These are phyloP conservation scores for Pristionchus maxplancki DNA, from an alignment of 2,888 invertebrate species.

Conservation along the genomic window DNA sequence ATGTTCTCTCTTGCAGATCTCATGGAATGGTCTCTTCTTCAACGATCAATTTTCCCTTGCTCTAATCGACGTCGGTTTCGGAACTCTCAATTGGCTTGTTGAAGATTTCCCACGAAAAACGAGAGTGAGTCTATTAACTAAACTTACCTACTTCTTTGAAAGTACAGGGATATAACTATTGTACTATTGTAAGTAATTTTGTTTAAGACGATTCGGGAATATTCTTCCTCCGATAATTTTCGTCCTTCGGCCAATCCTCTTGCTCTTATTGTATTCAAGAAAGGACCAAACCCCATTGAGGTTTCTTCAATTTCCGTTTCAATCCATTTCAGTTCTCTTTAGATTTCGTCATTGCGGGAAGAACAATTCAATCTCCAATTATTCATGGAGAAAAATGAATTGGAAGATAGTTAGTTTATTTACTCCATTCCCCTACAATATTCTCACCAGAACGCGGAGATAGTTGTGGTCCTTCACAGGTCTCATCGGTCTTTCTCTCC, in stretches of 20 bases:
- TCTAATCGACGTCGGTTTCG: constrained; percentile 75
- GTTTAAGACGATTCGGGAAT: constrained; percentile 67
- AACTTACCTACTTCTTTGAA: too few species aligned
- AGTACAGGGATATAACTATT: too few species aligned
- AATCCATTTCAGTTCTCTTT: constrained; percentile 34
- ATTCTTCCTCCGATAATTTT: constrained; percentile 72
- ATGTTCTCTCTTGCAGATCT: background rate
- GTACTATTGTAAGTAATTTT: too few species aligned
- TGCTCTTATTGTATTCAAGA: constrained; percentile 72
- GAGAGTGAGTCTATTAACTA: constrained; percentile 57
- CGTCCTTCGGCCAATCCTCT: constrained; percentile 71
- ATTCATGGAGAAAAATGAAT: constrained; percentile 70
- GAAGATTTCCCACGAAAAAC: constrained; percentile 72
- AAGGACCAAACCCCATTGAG: constrained; percentile 52
- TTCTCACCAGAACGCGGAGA: background rate
- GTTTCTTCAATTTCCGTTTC: background rate
- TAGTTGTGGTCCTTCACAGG: constrained; percentile 57
- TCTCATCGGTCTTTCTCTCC: constrained; percentile 72
- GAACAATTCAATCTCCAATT: constrained; percentile 69
- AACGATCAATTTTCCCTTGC: constrained; percentile 63
- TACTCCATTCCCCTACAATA: too few species aligned
- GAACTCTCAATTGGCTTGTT: constrained; percentile 71
- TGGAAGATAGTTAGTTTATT: constrained; percentile 66
- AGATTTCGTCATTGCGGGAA: constrained; percentile 51
- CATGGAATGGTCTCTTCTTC: constrained; percentile 63